A percentile compares a stretch with the other conserved stretches of the same genome.
These are phyloP conservation scores for Craterocephalus amniculus DNA, from an alignment of 2,797 vertebrate genomes.

Conservation along the genomic window DNA sequence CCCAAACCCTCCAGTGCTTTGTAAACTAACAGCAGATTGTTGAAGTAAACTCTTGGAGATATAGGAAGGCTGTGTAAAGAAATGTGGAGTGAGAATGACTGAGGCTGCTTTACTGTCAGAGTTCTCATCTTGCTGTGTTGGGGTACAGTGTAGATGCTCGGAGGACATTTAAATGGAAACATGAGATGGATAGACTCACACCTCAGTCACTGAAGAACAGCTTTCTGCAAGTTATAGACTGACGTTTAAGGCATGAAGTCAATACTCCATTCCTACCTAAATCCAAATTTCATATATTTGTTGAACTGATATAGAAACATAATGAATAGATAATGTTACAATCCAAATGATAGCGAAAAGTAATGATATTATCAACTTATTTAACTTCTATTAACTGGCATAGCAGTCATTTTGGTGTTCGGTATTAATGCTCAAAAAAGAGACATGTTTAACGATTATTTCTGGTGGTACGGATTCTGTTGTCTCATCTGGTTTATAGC, in stretches of 20 bases:
- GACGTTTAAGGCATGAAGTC: constrained; percentile 19
- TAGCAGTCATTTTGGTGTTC: too few species aligned
- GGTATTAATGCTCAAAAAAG: too few species aligned
- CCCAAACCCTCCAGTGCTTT: neutral
- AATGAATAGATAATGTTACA: neutral
- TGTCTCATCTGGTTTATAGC: too few species aligned
- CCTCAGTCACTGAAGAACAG: constrained; percentile 11
- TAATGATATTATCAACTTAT: neutral
- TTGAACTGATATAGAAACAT: neutral
- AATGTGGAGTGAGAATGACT: constrained; percentile 11
- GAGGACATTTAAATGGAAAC: constrained; percentile 22
- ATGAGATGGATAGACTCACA: constrained; percentile 20
- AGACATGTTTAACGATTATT: too few species aligned
- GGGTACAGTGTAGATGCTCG: constrained; percentile 24
- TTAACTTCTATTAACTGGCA: neutral
- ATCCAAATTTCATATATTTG: neutral
- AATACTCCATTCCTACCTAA: neutral
- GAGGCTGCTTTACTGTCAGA: constrained; percentile 52
- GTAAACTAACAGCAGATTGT: too few species aligned
- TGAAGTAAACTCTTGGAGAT: neutral
- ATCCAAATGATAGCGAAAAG: neutral
- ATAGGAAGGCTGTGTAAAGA: neutral
- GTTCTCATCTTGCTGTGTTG: constrained; percentile 40
- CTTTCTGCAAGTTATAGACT: constrained; percentile 12
- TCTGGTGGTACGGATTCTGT: too few species aligned